Evolutionary conservation across 2,888 invertebrate species (phyloP).

Genomic region (Uloborus plumipes): DNA sequence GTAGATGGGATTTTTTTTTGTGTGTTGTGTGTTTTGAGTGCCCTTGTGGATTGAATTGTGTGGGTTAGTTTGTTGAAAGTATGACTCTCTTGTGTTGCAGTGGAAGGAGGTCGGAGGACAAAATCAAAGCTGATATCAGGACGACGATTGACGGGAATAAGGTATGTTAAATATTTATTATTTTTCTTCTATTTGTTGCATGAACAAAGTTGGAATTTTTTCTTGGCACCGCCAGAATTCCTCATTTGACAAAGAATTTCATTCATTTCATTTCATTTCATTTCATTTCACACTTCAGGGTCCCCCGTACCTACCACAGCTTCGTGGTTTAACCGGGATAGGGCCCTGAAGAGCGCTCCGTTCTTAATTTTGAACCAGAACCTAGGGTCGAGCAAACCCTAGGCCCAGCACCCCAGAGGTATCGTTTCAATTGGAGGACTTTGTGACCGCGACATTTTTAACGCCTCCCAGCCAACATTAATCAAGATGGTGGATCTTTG

Average conservation of each 20-base stretch:
- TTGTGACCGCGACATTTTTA: too few relatives aligned
- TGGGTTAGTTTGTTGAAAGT: background rate
- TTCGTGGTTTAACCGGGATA: too few relatives aligned
- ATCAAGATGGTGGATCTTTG: too few relatives aligned
- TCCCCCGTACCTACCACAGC: background rate
- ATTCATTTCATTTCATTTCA: too few relatives aligned
- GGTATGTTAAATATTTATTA: slow-evolving; percentile 18
- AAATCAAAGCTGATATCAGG: slow-evolving; percentile 18
- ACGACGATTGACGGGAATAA: slow-evolving; percentile 39
- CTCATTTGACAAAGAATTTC: background rate
- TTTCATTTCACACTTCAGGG: background rate
- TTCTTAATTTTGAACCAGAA: too few relatives aligned
- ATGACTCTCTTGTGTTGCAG: slow-evolving; percentile 62
- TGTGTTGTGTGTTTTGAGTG: slow-evolving; percentile 15
- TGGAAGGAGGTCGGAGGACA: slow-evolving; percentile 51
- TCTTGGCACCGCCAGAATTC: background rate
- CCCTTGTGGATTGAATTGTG: background rate
- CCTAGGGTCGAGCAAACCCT: too few relatives aligned
- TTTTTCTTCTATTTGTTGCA: background rate
- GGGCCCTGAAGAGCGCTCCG: too few relatives aligned
- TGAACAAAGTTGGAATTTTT: background rate
- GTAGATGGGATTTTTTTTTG: background rate
- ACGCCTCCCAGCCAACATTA: too few relatives aligned
- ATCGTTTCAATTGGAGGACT: too few relatives aligned
- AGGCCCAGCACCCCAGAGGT: too few relatives aligned